Percentiles rank a stretch among this genome's conserved stretches.
phyloP scores from a whole-genome alignment of 2,113 vertebrate species.

The Cebus imitator region DNA sequence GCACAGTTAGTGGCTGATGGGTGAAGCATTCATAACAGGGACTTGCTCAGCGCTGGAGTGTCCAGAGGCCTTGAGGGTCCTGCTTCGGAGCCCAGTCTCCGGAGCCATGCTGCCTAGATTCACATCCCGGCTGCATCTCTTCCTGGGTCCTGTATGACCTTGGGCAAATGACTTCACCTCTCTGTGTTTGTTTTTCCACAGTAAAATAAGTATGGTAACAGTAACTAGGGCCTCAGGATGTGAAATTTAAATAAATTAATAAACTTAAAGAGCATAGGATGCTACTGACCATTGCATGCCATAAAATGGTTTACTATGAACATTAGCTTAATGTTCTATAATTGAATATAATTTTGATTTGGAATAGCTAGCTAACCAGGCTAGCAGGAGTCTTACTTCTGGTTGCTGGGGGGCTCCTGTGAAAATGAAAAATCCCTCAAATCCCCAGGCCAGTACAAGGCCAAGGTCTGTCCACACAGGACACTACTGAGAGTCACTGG shows the following conservation, averaged over 20 bases:
- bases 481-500: neutral
- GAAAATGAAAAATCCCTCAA: neutral
- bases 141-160: neutral
- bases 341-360: neutral
- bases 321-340: neutral
- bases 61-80: fast-evolving
- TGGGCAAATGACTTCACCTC: neutral
- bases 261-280: neutral
- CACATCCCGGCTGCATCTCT: neutral
- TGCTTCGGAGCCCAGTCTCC: neutral
- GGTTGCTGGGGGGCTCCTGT: neutral
- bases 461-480: neutral
- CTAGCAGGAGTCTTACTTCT: neutral
- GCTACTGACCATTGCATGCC: neutral
- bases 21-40: neutral
- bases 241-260: neutral
- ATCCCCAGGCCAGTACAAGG: fast-evolving
- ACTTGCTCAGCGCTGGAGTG: fast-evolving
- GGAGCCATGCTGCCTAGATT: neutral
- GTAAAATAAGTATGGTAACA: neutral
- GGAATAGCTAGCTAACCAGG: neutral
- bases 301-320: neutral
- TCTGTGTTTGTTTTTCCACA: neutral
- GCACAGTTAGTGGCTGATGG: neutral
- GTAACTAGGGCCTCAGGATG: neutral